Evolutionary conservation across 2,888 invertebrate genomes (phyloP).

Genomic region (Herminia tarsipennalis): DNA sequence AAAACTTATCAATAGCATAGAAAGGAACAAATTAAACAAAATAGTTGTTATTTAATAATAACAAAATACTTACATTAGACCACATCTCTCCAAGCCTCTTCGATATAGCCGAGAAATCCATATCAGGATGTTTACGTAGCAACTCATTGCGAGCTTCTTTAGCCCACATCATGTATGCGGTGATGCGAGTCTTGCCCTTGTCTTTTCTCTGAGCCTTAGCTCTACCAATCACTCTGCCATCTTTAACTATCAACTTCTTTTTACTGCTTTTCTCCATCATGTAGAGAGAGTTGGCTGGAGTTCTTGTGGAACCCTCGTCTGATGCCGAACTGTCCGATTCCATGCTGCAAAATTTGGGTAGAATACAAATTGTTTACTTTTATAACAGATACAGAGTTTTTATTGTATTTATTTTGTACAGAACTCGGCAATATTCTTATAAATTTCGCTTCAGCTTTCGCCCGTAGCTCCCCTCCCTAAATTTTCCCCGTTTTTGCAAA

Average conservation of each 20-base stretch:
- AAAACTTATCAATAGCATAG: no score
- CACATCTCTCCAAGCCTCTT: slow-evolving; percentile 95
- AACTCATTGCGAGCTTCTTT: slow-evolving; percentile 92
- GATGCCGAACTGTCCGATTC: slow-evolving; percentile 82
- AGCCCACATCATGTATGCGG: slow-evolving; percentile 97
- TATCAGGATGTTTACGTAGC: slow-evolving; percentile 89
- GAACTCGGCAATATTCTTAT: no score
- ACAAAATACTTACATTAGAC: slow-evolving; percentile 88
- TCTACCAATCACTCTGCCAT: slow-evolving; percentile 88
- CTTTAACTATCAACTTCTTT: slow-evolving; percentile 87
- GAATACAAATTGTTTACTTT: no score
- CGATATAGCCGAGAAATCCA: slow-evolving; percentile 94
- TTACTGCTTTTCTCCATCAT: slow-evolving; percentile 93
- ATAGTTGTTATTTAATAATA: no score
- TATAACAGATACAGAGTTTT: not conserved
- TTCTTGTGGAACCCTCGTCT: slow-evolving; percentile 75
- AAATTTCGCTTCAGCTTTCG: no score
- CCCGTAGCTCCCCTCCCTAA: no score
- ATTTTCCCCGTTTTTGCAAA: no score
- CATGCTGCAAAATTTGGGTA: slow-evolving; percentile 76
- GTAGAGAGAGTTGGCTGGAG: slow-evolving; percentile 88
- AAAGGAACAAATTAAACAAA: no score
- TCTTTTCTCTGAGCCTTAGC: slow-evolving; percentile 92
- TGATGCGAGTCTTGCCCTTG: slow-evolving; percentile 92
- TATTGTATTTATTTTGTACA: no score